phyloP scores from a whole-genome alignment of 2,797 vertebrate genomes.

The Somateria mollissima region DNA sequence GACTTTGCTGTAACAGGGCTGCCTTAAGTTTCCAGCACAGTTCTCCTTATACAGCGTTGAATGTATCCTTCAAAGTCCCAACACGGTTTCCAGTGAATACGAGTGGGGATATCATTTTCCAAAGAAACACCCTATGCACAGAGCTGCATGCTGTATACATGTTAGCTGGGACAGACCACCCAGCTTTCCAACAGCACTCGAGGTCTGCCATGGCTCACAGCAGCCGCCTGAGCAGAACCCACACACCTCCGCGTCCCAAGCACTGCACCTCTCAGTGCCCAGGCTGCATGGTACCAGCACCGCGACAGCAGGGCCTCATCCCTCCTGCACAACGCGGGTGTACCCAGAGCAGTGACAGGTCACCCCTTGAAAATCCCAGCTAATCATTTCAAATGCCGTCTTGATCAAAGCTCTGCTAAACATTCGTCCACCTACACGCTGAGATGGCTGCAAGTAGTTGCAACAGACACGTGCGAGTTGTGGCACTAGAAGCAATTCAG shows the following conservation, averaged over 20 bases:
- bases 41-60: not conserved
- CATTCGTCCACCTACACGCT: not conserved
- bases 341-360: not conserved
- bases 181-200: not conserved
- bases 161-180: not conserved
- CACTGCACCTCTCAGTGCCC: accelerated
- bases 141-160: not conserved
- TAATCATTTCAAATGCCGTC: not conserved
- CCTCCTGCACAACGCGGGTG: accelerated
- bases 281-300: not conserved
- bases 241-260: not conserved
- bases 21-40: not conserved
- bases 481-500: not conserved
- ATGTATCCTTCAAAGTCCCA: not conserved
- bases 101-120: not conserved
- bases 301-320: not conserved
- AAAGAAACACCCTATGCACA: not conserved
- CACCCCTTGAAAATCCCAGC: not conserved
- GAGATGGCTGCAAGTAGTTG: not conserved
- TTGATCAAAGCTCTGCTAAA: not conserved
- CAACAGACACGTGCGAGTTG: not conserved
- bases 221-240: not conserved
- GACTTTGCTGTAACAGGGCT: not conserved
- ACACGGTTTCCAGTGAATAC: not conserved
- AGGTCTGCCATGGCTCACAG: not conserved